Base-by-base conservation (phyloP, 2,797 vertebrate species). In the Botia kubotai region DNA sequence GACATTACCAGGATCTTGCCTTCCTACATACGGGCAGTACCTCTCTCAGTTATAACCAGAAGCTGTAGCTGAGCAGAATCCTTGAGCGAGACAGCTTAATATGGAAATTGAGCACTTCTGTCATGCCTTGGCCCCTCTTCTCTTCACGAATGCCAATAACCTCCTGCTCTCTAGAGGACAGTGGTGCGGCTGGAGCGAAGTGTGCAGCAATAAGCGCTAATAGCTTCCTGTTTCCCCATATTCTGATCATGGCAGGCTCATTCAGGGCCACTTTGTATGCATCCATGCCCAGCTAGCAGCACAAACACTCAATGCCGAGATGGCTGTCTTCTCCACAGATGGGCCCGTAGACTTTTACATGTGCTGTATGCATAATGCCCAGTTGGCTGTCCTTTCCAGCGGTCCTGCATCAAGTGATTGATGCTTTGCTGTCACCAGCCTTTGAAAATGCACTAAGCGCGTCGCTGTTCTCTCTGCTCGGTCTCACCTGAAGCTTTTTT, bases 281-380 rank as follows among this genome's bases (percentile, higher is more conserved):
- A 85, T 81, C 80, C 43, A 68, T 70, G 66, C 43, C 70, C 19
- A 17, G 29, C 57, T 39, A 79, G 69, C 68, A 53, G 26, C 68
- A 63, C 57, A 72, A 79, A 72, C 77, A 55, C 43, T 72, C 57
- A 39, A 12, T n/a, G 19, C 48, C 4, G 60, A 62, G 11, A 21
- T 48, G 66, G 70, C 29, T 26, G 60, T 73, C 60, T 66, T 66
- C 60, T 57, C 36, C 60, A 46, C 3, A 4, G 69, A 72, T 11
- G 29, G 55, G 36, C 12, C 48, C 57, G 21, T 58, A 80, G 52
- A 76, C 23, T 72, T 66, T 33, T 79, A 75, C 82, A 82, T 23
- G 75, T 68, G 75, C 67, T 69, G 75, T 81, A 87, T 75, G 82
- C 76, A 72, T 82, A 82, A 78, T 73, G 70, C 46, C 78, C 78